Evolutionary conservation across 2,797 vertebrate genomes (phyloP).

Genomic region (Crypturellus tataupa): DNA sequence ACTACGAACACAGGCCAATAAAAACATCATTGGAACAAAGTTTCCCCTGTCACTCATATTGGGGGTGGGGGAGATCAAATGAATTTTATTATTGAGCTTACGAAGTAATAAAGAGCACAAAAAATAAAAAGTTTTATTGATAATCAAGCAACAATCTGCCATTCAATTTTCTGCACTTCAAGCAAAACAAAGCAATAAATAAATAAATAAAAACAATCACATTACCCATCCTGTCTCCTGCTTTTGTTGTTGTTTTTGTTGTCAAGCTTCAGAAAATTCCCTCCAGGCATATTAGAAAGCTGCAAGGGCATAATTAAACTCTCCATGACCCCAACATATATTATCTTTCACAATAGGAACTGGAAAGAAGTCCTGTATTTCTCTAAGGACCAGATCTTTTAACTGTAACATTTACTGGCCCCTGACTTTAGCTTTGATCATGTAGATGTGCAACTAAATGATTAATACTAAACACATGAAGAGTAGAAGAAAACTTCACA

Average conservation of each 20-base stretch:
- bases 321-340: not conserved
- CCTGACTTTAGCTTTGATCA: not conserved
- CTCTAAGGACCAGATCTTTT: not conserved
- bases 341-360: not conserved
- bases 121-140: not conserved
- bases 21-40: not conserved
- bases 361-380: not conserved
- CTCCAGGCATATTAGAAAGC: slow-evolving; percentile 6
- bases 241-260: not conserved
- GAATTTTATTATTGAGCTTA: not conserved
- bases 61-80: not conserved
- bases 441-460: not conserved
- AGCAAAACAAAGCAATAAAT: not conserved
- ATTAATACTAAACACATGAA: not conserved
- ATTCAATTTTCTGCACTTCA: not conserved
- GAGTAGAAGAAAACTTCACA: not conserved
- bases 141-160: not conserved
- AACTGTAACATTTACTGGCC: not conserved
- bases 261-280: slow-evolving; percentile 10
- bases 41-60: rapidly evolving
- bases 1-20: not conserved
- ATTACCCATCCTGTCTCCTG: not conserved
- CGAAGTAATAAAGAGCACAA: not conserved
- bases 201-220: not conserved
- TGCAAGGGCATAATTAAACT: slow-evolving; percentile 26